These are phyloP conservation scores for Falco peregrinus DNA, from an alignment of 2,797 vertebrate species.

Conservation along the genomic window DNA sequence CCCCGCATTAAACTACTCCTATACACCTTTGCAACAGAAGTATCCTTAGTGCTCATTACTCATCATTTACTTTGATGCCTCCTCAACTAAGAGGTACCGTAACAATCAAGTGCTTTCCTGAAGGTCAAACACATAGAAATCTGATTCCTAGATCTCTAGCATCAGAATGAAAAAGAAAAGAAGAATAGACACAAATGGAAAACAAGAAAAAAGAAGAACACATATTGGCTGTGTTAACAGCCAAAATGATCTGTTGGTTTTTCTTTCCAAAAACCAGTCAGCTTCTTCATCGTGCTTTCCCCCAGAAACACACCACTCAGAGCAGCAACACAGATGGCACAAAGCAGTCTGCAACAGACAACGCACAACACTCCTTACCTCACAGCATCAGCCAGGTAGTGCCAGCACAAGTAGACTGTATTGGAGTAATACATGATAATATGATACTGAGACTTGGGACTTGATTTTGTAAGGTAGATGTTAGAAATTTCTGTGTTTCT, in stretches of 20 bases:
- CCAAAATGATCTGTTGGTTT: not conserved
- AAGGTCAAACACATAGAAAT: not conserved
- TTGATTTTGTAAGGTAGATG: slow-evolving; percentile 83
- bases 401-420: slow-evolving; percentile 90
- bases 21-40: not conserved
- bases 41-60: not conserved
- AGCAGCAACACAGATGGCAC: not conserved
- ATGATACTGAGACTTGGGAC: slow-evolving; percentile 82
- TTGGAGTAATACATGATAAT: slow-evolving; percentile 87
- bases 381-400: slow-evolving; percentile 86
- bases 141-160: not conserved
- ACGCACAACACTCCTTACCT: slow-evolving; percentile 73
- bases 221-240: not conserved
- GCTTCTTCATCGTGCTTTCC: not conserved
- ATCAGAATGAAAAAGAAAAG: not conserved
- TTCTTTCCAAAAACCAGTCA: not conserved
- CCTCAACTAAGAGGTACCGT: not conserved
- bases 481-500: slow-evolving; percentile 85
- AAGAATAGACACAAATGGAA: not conserved
- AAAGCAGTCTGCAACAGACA: not conserved
- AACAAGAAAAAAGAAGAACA: not conserved
- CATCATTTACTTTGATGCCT: not conserved
- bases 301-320: not conserved
- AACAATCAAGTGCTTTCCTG: not conserved
- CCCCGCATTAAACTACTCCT: not conserved